These are phyloP conservation scores for Chlorocebus sabaeus DNA, from an alignment of 2,113 vertebrate species.

Conservation along the genomic window DNA sequence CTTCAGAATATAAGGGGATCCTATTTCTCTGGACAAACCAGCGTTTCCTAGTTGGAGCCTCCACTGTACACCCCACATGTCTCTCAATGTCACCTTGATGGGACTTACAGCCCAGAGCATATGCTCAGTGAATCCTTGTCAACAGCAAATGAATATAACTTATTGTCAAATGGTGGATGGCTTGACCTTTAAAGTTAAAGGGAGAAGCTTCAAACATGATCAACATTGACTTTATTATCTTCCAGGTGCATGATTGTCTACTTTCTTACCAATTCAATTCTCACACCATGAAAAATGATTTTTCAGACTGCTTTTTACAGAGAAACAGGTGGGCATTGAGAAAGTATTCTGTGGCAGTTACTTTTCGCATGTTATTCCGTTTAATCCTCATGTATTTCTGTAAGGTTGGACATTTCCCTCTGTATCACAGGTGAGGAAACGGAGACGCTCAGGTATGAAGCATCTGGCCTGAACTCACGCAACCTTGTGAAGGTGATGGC, in stretches of 20 bases:
- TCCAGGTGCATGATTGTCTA: not conserved
- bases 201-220: not conserved
- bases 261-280: not conserved
- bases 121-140: not conserved
- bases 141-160: not conserved
- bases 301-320: not conserved
- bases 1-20: not conserved
- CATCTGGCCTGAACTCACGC: too few species aligned
- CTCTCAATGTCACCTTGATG: not conserved
- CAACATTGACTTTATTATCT: not conserved
- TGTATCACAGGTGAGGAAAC: not conserved
- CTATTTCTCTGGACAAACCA: not conserved
- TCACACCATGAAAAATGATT: not conserved
- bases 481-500: not conserved
- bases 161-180: not conserved
- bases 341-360: not conserved
- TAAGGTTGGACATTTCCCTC: not conserved
- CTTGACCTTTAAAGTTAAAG: not conserved
- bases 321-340: not conserved
- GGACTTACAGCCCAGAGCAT: not conserved
- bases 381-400: not conserved
- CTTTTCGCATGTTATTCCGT: not conserved
- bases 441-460: not conserved
- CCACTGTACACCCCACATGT: not conserved
- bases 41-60: not conserved